phyloP scores from a whole-genome alignment of 2,888 invertebrate genomes.

The Dryadula phaetusa region DNA sequence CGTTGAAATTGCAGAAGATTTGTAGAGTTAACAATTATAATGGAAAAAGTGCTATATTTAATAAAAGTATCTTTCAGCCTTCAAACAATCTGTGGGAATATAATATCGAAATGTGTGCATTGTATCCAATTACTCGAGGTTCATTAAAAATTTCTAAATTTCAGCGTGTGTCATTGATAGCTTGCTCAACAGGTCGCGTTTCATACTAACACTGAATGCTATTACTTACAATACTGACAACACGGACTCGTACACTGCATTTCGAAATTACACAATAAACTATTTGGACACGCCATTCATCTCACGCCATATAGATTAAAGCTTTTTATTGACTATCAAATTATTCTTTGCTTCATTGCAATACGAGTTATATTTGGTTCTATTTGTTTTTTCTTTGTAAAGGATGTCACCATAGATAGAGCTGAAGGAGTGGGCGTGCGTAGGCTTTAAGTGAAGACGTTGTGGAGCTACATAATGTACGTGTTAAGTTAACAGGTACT shows the following conservation, averaged over 20 bases:
- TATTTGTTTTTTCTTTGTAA: slow-evolving; percentile 50
- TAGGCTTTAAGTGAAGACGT: slow-evolving; percentile 48
- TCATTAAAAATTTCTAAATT: slow-evolving; percentile 31
- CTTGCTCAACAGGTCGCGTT: slow-evolving; percentile 32
- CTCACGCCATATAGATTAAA: slow-evolving; percentile 31
- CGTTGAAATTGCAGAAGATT: no score
- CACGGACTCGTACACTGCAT: slow-evolving; percentile 28
- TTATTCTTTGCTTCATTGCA: slow-evolving; percentile 33
- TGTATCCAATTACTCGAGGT: slow-evolving; percentile 14
- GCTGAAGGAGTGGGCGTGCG: slow-evolving; percentile 46
- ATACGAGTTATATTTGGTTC: slow-evolving; percentile 20
- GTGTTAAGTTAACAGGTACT: slow-evolving; percentile 21
- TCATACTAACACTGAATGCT: slow-evolving; percentile 22
- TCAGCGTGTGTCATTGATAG: slow-evolving; percentile 31
- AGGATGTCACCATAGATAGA: slow-evolving; percentile 53
- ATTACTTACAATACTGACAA: slow-evolving; percentile 23
- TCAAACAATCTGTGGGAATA: slow-evolving; percentile 19
- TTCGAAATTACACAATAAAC: slow-evolving; percentile 47
- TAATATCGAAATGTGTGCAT: slow-evolving; percentile 20
- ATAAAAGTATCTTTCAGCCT: background rate
- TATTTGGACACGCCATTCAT: slow-evolving; percentile 46
- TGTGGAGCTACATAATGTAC: slow-evolving; percentile 41
- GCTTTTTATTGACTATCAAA: slow-evolving; percentile 1
- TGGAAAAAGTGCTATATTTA: background rate
- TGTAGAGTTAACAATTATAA: background rate